These are phyloP conservation scores for Psittacula echo DNA, from an alignment of 2,797 vertebrate species.

Conservation along the genomic window DNA sequence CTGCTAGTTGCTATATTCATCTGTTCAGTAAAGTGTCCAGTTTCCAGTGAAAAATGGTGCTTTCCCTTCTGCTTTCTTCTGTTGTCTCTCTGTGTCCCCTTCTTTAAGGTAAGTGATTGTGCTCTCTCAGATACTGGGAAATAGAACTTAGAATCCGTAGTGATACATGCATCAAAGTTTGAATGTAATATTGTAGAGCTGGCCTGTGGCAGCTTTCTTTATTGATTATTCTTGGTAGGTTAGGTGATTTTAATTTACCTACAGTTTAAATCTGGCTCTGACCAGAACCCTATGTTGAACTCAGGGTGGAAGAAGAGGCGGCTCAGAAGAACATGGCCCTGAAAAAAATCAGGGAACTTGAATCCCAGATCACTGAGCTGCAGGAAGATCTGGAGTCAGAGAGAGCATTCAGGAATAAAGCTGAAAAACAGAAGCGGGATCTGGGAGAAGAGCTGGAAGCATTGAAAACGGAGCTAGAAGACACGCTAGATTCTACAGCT, in stretches of 20 bases:
- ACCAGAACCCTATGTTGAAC: slow-evolving; percentile 13
- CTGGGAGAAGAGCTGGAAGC: slow-evolving; percentile 97
- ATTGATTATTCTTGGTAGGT: not conserved
- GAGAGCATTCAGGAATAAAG: slow-evolving; percentile 87
- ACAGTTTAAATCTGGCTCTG: not conserved
- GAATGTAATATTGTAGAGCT: not conserved
- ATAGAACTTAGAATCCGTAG: not conserved
- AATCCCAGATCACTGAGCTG: slow-evolving; percentile 94
- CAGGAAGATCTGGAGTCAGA: slow-evolving; percentile 98
- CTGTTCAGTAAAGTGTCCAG: not conserved
- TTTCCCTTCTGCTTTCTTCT: slow-evolving; percentile 54
- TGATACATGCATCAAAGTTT: not conserved
- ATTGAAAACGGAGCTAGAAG: slow-evolving; percentile 95
- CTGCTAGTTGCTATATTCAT: not conserved
- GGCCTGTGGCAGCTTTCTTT: not conserved
- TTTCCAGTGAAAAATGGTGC: not conserved
- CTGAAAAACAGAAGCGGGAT: slow-evolving; percentile 95
- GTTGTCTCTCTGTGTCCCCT: slow-evolving; percentile 14
- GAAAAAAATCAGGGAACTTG: slow-evolving; percentile 96
- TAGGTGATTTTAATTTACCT: not conserved
- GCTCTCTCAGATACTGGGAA: not conserved
- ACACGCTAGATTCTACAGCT: slow-evolving; percentile 94
- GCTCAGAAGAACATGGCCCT: slow-evolving; percentile 94
- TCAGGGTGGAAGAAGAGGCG: slow-evolving; percentile 95
- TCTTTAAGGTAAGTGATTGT: not conserved